These are phyloP conservation scores for Trissoscelio sp. DNA, from an alignment of 2,888 invertebrate species.

Conservation along the genomic window DNA sequence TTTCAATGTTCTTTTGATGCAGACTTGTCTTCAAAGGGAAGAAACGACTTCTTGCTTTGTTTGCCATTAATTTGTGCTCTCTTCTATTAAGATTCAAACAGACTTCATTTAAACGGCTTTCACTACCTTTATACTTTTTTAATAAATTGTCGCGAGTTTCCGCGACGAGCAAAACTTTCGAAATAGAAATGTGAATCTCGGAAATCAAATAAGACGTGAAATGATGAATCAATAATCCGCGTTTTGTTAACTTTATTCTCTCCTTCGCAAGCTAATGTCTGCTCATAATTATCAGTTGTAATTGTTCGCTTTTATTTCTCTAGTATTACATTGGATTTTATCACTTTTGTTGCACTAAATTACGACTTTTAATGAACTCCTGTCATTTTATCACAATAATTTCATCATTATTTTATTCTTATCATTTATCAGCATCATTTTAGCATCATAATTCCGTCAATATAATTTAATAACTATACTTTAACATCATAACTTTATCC, in stretches of 20 bases:
- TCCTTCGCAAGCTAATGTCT: no score
- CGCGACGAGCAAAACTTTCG: slow-evolving; percentile 9
- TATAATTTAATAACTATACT: no score
- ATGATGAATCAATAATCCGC: slow-evolving; percentile 7
- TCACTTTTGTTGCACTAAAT: no score
- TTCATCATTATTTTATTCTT: no score
- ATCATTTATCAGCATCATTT: no score
- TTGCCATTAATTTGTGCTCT: slow-evolving; percentile 57
- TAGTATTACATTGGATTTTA: no score
- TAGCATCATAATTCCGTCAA: no score
- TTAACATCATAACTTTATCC: no score
- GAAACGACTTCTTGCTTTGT: slow-evolving; percentile 49
- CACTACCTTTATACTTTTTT: slow-evolving; percentile 38
- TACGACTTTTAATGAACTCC: no score
- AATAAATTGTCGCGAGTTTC: slow-evolving; percentile 23
- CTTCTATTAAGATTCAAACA: slow-evolving; percentile 39
- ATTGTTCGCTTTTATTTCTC: no score
- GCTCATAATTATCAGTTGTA: no score
- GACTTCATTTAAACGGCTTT: slow-evolving; percentile 51
- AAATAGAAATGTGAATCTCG: slow-evolving; percentile 2
- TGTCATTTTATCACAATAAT: no score
- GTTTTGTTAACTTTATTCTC: slow-evolving; percentile 1
- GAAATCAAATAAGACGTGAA: slow-evolving; percentile 4
- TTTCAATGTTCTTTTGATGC: slow-evolving; percentile 58
- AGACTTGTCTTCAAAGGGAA: slow-evolving; percentile 45